phyloP scores from a whole-genome alignment of 1,140 invertebrate genomes.

The Latrodectus geometricus region DNA sequence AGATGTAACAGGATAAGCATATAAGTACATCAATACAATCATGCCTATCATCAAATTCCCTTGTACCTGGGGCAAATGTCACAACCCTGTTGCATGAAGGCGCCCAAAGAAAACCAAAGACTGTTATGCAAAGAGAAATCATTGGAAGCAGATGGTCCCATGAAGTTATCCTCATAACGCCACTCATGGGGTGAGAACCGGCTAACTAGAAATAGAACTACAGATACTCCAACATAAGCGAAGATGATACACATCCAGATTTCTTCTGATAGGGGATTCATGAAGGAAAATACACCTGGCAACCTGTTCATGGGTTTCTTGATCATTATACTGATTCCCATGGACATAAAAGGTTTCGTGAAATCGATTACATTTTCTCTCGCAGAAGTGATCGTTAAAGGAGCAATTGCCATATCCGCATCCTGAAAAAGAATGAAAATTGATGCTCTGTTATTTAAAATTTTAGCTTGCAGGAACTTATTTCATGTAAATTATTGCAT shows the following conservation, averaged over 20 bases:
- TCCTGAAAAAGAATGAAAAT: constrained; percentile 76
- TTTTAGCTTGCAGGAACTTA: no score
- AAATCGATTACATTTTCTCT: constrained; percentile 94
- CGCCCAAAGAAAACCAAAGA: constrained; percentile 95
- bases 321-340: constrained; percentile 98
- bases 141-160: constrained; percentile 75
- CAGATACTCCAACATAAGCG: constrained; percentile 95
- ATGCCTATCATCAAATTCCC: constrained; percentile 10
- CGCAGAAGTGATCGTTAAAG: constrained; percentile 95
- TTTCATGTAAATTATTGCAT: no score
- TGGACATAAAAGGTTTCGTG: constrained; percentile 97
- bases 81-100: constrained; percentile 97
- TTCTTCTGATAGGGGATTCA: constrained; percentile 95
- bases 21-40: not conserved
- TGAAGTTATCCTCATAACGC: constrained; percentile 72
- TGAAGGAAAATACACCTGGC: constrained; percentile 92
- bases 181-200: constrained; percentile 96
- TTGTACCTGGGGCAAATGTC: constrained; percentile 92
- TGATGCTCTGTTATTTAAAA: no score
- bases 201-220: constrained; percentile 94
- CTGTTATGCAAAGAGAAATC: constrained; percentile 91
- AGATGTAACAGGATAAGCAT: not conserved
- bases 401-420: constrained; percentile 95
- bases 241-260: constrained; percentile 98
- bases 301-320: constrained; percentile 95